Evolutionary conservation across 2,113 vertebrate genomes (phyloP).

Genomic region (Saccopteryx leptura): DNA sequence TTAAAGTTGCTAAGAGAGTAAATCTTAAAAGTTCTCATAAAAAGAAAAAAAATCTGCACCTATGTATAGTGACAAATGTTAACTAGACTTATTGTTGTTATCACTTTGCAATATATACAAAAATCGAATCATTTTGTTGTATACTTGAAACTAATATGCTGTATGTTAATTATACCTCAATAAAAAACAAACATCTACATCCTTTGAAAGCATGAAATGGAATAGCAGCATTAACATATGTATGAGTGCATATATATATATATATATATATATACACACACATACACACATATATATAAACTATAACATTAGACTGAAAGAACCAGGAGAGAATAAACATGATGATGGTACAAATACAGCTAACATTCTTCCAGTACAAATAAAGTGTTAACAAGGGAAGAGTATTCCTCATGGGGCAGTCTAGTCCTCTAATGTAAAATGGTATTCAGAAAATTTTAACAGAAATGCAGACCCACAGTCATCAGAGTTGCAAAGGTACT

Average conservation of each 20-base stretch:
- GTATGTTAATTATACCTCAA: neutral
- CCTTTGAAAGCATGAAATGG: neutral
- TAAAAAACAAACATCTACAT: slow-evolving; percentile 9
- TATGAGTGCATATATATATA: neutral
- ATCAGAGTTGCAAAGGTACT: slow-evolving; percentile 51
- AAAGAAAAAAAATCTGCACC: no score
- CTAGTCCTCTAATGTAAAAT: neutral
- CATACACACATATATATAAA: neutral
- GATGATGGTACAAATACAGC: neutral
- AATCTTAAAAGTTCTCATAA: no score
- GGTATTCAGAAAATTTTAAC: neutral
- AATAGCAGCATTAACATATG: neutral
- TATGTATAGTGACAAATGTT: no score
- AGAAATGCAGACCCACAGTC: neutral
- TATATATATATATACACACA: no score
- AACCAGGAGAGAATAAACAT: neutral
- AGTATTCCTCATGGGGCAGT: neutral
- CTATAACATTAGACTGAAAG: neutral
- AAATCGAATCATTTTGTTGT: neutral
- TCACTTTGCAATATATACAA: neutral
- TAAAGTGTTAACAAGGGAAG: neutral
- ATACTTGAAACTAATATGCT: neutral
- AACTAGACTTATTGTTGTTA: no score
- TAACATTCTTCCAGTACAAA: neutral
- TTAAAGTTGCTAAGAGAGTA: no score